Base-by-base conservation (phyloP, 2,797 vertebrate genomes). In the Erpetoichthys calabaricus region DNA sequence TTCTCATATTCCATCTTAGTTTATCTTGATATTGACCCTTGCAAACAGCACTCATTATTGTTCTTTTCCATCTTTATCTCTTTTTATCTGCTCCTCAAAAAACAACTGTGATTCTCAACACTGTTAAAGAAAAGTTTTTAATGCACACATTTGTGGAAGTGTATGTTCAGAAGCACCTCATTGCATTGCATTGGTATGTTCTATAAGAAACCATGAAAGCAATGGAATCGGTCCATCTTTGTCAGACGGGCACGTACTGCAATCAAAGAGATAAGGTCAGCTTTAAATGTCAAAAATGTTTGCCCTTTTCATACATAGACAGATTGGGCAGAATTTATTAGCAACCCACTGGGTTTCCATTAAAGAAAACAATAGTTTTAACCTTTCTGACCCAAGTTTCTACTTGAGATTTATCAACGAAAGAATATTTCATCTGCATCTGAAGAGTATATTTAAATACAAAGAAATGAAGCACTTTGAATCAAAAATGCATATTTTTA, bases 211-310 rank as follows among this genome's bases (percentile, higher is more conserved):
- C 64, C 71, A 73, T 61, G 67, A 72, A 68, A 67, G 68, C 73
- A 75, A 59, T 56, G 59, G 42, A 55, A 60, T 67, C 67, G 72
- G 74, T 77, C 70, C 64, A 63, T 75, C 72, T 76, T 64, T 70
- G 72, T 76, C 75, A 72, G 69, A 75, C 25, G 71, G 75, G 72
- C 69, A 72, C 70, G 66, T 64, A 49, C 65, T 65, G 59, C 73
- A 77, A 77, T 73, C 67, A 69, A 75, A 65, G 56, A 68, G 68
- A 79, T 74, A 83, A 83, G 80, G 79, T 84, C 80, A 84, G 65
- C 59, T 63, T 57, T 67, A 82, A 82, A 81, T 83, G 79, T 80
- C 80, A 80, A 69, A 73, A 57, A 65, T 84, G 81, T 84, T 85
- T 83, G 79, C 74, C 73, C 77, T 76, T 46, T 69, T 70, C 64